phyloP scores from a whole-genome alignment of 2,888 invertebrate species.

The Zele albiditarsus region DNA sequence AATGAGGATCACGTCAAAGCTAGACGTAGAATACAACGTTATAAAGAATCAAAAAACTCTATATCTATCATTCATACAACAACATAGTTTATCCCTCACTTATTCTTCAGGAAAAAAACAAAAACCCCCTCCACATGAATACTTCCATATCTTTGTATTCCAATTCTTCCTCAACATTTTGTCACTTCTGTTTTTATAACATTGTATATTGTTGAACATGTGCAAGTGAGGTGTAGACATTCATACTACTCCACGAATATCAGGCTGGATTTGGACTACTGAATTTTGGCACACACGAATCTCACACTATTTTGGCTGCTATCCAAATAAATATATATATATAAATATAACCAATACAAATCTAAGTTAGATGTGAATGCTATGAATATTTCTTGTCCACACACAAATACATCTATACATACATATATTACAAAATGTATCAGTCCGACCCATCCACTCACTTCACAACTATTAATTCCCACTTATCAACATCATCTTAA shows the following conservation, averaged over 20 bases:
- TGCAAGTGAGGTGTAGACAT: constrained; percentile 15
- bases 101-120: background rate
- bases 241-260: constrained; percentile 34
- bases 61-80: background rate
- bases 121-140: background rate
- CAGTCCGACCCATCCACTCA: constrained; percentile 23
- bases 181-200: background rate
- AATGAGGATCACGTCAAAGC: constrained; percentile 33
- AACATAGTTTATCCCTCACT: background rate
- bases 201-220: constrained; percentile 7
- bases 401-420: background rate
- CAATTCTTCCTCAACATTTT: background rate
- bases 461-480: background rate
- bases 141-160: background rate
- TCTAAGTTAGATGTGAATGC: background rate
- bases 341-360: too few relatives aligned
- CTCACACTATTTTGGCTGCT: constrained; percentile 58
- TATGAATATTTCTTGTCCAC: background rate
- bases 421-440: background rate
- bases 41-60: background rate
- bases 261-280: constrained; percentile 47
- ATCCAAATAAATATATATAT: constrained; percentile 56
- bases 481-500: constrained; percentile 5
- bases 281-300: constrained; percentile 56
- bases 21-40: background rate